A percentile compares a stretch with the other conserved stretches of the same genome.
These are phyloP conservation scores for Ceratina calcarata DNA, from an alignment of 1,140 invertebrate species.

Conservation along the genomic window DNA sequence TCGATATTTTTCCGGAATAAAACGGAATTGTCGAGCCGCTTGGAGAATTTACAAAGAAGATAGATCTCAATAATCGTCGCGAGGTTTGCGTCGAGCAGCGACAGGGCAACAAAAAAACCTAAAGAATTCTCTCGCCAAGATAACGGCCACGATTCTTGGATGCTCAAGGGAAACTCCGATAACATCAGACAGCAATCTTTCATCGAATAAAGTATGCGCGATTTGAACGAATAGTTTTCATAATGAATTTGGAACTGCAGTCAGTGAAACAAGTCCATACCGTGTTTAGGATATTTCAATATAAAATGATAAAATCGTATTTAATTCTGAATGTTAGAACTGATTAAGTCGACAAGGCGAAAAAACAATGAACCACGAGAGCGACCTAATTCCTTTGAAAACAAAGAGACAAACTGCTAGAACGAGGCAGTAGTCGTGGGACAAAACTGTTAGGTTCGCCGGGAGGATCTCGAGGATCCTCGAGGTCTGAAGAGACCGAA, in stretches of 20 bases:
- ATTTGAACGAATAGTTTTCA: no score
- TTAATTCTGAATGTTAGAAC: no score
- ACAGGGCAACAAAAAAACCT: conserved; percentile 4
- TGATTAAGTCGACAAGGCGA: neutral
- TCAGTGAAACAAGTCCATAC: no score
- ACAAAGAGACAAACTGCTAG: conserved; percentile 27
- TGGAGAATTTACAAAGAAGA: no score
- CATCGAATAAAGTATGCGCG: no score
- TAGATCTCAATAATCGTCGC: neutral
- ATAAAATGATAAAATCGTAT: no score
- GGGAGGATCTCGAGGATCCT: conserved; percentile 32
- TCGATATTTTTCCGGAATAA: neutral
- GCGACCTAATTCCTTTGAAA: conserved; percentile 30
- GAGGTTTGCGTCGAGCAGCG: neutral
- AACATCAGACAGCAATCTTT: neutral
- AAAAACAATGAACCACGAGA: neutral
- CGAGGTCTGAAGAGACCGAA: conserved; percentile 36
- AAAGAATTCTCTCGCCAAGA: conserved; percentile 27
- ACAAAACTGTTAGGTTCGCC: conserved; percentile 35
- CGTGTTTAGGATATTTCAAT: no score
- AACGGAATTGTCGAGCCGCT: no score
- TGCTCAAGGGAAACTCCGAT: neutral
- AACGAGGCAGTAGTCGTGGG: conserved; percentile 16
- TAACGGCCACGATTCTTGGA: conserved; percentile 17
- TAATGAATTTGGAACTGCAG: no score